phyloP scores from a whole-genome alignment of 64 coral and sea anemone species.

The Dendrophyllia cribrosa region DNA sequence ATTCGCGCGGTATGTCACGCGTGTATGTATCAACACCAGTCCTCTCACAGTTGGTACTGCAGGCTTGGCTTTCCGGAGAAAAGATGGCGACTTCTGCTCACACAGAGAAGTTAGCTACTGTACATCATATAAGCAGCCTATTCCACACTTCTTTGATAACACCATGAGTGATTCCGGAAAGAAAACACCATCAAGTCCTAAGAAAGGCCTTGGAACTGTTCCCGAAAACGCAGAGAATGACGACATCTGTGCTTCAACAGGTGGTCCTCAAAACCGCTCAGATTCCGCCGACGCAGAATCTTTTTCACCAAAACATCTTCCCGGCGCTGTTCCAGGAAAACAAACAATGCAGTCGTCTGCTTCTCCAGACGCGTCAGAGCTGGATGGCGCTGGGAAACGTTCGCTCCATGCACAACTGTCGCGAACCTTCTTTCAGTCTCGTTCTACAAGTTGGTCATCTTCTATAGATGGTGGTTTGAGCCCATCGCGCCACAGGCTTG shows the following conservation, averaged over 20 bases:
- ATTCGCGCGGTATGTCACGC: too few species aligned
- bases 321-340: background rate
- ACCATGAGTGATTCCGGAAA: slow-evolving; percentile 19
- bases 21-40: background rate
- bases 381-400: background rate
- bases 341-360: slow-evolving; percentile 2
- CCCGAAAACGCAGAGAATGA: background rate
- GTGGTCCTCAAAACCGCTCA: background rate
- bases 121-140: background rate
- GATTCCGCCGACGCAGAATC: background rate
- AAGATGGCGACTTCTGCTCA: background rate
- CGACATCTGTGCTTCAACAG: slow-evolving; percentile 4
- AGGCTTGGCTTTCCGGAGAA: background rate
- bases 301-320: background rate
- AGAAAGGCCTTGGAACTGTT: background rate
- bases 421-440: slow-evolving; percentile 26
- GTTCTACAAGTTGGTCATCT: background rate
- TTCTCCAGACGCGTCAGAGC: background rate
- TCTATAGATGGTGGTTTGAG: slow-evolving; percentile 3
- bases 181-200: background rate
- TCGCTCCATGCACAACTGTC: slow-evolving; percentile 19
- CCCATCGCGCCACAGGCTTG: slow-evolving; percentile 30
- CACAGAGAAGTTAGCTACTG: background rate
- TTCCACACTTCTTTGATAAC: background rate
- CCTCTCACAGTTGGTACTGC: background rate